These are phyloP conservation scores for Drosophila lacteicornis DNA, from an alignment of 1,140 invertebrate species.

Conservation along the genomic window DNA sequence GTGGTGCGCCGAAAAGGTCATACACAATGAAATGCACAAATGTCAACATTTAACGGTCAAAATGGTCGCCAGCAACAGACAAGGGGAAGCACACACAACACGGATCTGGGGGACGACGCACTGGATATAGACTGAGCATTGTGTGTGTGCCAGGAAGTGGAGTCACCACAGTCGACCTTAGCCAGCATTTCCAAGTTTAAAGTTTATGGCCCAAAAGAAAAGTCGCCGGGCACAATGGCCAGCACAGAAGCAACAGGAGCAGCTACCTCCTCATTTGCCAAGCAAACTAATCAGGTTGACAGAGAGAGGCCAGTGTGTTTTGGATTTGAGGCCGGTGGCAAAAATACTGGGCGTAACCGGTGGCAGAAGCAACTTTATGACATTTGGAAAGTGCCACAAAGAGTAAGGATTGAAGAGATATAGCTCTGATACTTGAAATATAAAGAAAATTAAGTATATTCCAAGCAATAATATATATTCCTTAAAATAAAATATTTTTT, in stretches of 20 bases:
- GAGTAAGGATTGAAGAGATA: slow-evolving; percentile 3
- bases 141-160: slow-evolving; percentile 67
- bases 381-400: slow-evolving; percentile 47
- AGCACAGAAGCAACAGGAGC: slow-evolving; percentile 56
- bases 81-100: slow-evolving; percentile 18
- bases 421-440: too few relatives aligned
- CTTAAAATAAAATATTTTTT: too few relatives aligned
- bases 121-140: slow-evolving; percentile 40
- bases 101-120: neutral
- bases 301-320: slow-evolving; percentile 13
- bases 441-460: too few relatives aligned
- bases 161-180: slow-evolving; percentile 49
- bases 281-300: slow-evolving; percentile 66
- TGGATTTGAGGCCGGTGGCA: neutral
- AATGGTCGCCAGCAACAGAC: slow-evolving; percentile 59
- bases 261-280: slow-evolving; percentile 21
- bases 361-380: slow-evolving; percentile 54
- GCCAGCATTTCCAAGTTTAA: slow-evolving; percentile 65
- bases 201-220: slow-evolving; percentile 73
- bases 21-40: slow-evolving; percentile 81
- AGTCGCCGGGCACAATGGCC: slow-evolving; percentile 59
- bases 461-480: too few relatives aligned
- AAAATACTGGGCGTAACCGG: slow-evolving; percentile 4
- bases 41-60: slow-evolving; percentile 82
- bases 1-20: slow-evolving; percentile 71